Evolutionary conservation across 2,113 vertebrate genomes (phyloP), one percentile per base, ranked within the genome.

Genomic region (Tychaedon coryphoeus): DNA sequence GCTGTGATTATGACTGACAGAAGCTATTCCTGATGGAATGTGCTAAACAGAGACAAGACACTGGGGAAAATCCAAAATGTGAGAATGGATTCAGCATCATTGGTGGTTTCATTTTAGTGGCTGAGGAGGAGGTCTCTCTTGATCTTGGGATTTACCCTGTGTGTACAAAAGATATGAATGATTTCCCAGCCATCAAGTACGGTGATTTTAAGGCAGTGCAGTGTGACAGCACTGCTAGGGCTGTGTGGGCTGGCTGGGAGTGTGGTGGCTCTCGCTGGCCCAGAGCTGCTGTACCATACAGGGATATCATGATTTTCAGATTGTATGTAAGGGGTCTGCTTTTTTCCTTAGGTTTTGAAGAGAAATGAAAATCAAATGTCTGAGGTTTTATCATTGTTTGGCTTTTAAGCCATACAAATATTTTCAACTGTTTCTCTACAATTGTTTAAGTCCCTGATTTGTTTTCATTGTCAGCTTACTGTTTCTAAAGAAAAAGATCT

Each of bases 171-270:
- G 51, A 14, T 6, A 10, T 0, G 8, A 34, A 58, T 42, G 48
- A 20, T 71, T 64, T 75, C 12, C 38, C 26, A 50, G 51, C 28
- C 56, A 0, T 20, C n/a, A 0, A 0, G 7, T 12, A 1, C 3
- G 36, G 38, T 5, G 2, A 8, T 71, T 90, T 31, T 38, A 53
- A 45, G 56, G 66, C 4, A 1, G 40, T 64, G 67, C 25, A 12
- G 57, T 31, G 61, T 73, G 54, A 24, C 33, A 23, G 18, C 40
- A 18, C 65, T 14, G 31, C 62, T 0, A 14, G 72, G 53, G 70
- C 36, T 70, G 38, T 48, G 57, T 50, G 62, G 66, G 61, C 51
- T 71, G 34, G 10, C n/a, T 53, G 65, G 36, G 42, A 19, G 19
- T 2, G 50, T 16, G 50, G 33, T 57, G 92, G 56, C 19, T 28